Conservation (phyloP, 1,140 invertebrate genomes). For the Pogonus chalceus region DNA sequence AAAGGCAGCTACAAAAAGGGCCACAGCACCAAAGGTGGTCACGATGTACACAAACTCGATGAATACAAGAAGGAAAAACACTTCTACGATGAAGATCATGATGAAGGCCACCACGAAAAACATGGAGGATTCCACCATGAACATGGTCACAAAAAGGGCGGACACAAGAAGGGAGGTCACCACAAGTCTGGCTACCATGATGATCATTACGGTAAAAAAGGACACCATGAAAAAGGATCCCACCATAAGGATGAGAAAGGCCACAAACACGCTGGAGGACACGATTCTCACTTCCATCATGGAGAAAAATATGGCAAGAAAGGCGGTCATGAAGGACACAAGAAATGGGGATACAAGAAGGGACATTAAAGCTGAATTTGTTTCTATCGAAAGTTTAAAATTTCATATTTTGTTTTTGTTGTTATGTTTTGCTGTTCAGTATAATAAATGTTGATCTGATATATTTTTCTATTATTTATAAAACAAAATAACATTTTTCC, state of each 20-base stretch:
- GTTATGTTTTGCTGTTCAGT: constrained; percentile 9
- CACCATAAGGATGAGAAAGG: constrained; percentile 51
- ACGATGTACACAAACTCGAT: constrained; percentile 59
- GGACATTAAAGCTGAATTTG: constrained; percentile 18
- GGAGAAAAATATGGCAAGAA: constrained; percentile 56
- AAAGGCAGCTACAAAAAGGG: constrained; percentile 52
- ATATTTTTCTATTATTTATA: neutral
- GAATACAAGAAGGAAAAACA: constrained; percentile 63
- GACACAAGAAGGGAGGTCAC: constrained; percentile 51
- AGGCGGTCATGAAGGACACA: constrained; percentile 52
- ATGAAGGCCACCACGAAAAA: constrained; percentile 50
- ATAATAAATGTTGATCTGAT: neutral
- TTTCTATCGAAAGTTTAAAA: neutral
- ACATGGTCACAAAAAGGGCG: constrained; percentile 47
- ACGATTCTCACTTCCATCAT: constrained; percentile 54
- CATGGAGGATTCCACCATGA: constrained; percentile 47
- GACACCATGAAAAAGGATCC: constrained; percentile 48
- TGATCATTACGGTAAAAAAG: constrained; percentile 49
- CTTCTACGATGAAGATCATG: constrained; percentile 55
- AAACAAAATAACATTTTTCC: neutral
- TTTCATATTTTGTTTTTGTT: constrained; percentile 8
- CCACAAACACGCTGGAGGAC: constrained; percentile 54
- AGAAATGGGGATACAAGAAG: constrained; percentile 50
- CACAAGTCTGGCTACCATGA: constrained; percentile 51
- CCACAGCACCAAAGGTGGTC: constrained; percentile 51